phyloP scores from a whole-genome alignment of 2,113 vertebrate species.

The Burhinus oedicnemus region DNA sequence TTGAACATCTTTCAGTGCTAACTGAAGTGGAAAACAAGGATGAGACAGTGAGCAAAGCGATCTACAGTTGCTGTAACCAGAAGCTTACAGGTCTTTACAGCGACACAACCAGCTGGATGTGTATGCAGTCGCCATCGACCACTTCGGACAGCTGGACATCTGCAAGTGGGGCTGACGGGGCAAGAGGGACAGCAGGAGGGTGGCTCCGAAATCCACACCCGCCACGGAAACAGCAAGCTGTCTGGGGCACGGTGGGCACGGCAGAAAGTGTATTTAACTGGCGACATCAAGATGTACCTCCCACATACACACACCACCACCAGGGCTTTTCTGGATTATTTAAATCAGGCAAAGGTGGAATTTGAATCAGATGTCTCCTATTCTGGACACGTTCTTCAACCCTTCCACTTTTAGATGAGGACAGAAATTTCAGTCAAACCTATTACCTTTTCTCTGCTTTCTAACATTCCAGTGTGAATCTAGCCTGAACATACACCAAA shows the following conservation, averaged over 20 bases:
- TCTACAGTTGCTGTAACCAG: background rate
- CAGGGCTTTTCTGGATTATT: background rate
- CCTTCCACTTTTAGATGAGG: background rate
- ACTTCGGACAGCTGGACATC: background rate
- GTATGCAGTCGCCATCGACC: rapidly evolving
- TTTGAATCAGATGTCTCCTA: background rate
- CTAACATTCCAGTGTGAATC: background rate
- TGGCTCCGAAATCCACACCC: background rate
- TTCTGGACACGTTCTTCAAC: background rate
- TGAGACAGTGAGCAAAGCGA: background rate
- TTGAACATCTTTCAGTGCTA: background rate
- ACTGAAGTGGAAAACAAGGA: background rate
- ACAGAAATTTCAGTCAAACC: background rate
- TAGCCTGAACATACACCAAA: background rate
- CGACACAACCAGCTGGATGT: background rate
- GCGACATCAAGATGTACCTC: rapidly evolving
- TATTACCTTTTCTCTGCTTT: background rate
- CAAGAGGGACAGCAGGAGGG: background rate
- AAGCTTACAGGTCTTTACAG: background rate
- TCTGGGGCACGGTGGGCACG: background rate
- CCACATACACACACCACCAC: no score
- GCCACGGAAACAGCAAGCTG: background rate
- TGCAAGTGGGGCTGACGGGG: background rate
- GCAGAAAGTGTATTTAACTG: background rate
- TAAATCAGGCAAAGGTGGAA: background rate